These are phyloP conservation scores for Clytia hemisphaerica DNA, from an alignment of 30 jellyfish, hydroid and myxozoan species.

Conservation along the genomic window DNA sequence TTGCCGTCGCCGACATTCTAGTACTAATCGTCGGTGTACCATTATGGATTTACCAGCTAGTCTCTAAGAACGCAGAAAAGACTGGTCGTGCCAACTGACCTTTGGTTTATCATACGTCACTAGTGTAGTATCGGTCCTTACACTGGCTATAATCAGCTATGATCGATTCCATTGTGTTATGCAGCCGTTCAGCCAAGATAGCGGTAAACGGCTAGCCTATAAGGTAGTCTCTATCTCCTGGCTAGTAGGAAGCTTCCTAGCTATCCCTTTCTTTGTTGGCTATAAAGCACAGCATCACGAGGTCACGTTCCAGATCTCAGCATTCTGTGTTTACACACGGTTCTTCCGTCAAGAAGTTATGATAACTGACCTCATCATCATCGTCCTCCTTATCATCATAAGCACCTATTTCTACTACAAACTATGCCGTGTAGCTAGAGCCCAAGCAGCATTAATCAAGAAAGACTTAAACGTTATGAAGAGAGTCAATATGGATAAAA, in stretches of 20 bases:
- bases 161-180: slow-evolving; percentile 74
- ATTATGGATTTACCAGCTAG: slow-evolving; percentile 57
- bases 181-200: slow-evolving; percentile 54
- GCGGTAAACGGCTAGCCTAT: slow-evolving; percentile 37
- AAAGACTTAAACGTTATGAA: background rate
- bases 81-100: slow-evolving; percentile 55
- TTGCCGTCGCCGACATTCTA: slow-evolving; percentile 66
- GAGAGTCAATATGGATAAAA: background rate
- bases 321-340: slow-evolving; percentile 73
- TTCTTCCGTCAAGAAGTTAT: slow-evolving; percentile 57
- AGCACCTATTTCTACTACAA: slow-evolving; percentile 42
- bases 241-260: slow-evolving; percentile 27
- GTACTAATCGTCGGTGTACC: slow-evolving; percentile 71
- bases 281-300: slow-evolving; percentile 41
- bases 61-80: slow-evolving; percentile 36
- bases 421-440: slow-evolving; percentile 52
- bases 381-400: slow-evolving; percentile 36
- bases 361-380: slow-evolving; percentile 26
- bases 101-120: slow-evolving; percentile 61
- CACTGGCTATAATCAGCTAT: slow-evolving; percentile 74
- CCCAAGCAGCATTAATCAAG: slow-evolving; percentile 68
- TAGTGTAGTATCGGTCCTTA: slow-evolving; percentile 48
- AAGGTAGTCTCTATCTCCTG: slow-evolving; percentile 31
- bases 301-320: slow-evolving; percentile 20
- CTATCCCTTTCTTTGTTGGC: slow-evolving; percentile 72